phyloP scores from a whole-genome alignment of 1,140 invertebrate genomes.

The Tetragonula clypearis region DNA sequence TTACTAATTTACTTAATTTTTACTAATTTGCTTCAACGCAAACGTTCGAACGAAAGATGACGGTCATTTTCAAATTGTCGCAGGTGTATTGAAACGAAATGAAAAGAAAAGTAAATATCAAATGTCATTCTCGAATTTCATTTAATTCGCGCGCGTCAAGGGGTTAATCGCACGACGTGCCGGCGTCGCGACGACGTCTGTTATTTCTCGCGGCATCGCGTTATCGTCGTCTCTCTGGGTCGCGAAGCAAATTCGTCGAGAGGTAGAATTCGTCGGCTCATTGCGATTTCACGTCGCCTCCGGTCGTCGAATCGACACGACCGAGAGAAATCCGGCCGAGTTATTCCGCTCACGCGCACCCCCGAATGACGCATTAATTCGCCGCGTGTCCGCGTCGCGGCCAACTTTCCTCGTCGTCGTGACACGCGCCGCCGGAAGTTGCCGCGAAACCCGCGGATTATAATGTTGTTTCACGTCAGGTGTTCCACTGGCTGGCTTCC shows the following conservation, averaged over 20 bases:
- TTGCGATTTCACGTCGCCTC: slow-evolving; percentile 3
- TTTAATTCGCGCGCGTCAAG: too few relatives aligned
- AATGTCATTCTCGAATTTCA: too few relatives aligned
- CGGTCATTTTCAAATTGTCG: too few relatives aligned
- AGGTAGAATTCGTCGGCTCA: not conserved
- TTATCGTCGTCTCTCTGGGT: not conserved
- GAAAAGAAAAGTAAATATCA: too few relatives aligned
- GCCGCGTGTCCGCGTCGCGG: slow-evolving; percentile 44
- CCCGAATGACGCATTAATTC: slow-evolving; percentile 67
- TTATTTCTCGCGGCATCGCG: not conserved
- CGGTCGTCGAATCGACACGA: slow-evolving; percentile 10
- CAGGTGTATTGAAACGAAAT: too few relatives aligned
- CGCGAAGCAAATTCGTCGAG: not conserved
- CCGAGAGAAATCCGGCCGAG: slow-evolving; percentile 43
- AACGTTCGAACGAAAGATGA: too few relatives aligned
- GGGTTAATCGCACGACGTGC: not conserved
- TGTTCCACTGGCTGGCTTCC: not conserved
- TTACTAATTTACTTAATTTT: too few relatives aligned
- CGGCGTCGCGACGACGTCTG: not conserved
- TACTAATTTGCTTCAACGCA: too few relatives aligned
- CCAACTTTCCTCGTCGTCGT: slow-evolving; percentile 58
- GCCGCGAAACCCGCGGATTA: not conserved
- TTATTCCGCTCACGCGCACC: slow-evolving; percentile 63
- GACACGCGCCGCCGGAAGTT: slow-evolving; percentile 3
- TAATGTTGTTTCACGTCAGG: not conserved